Evolutionary conservation across 2,113 vertebrate genomes (phyloP).

Genomic region (Chlorodrepanis virens): DNA sequence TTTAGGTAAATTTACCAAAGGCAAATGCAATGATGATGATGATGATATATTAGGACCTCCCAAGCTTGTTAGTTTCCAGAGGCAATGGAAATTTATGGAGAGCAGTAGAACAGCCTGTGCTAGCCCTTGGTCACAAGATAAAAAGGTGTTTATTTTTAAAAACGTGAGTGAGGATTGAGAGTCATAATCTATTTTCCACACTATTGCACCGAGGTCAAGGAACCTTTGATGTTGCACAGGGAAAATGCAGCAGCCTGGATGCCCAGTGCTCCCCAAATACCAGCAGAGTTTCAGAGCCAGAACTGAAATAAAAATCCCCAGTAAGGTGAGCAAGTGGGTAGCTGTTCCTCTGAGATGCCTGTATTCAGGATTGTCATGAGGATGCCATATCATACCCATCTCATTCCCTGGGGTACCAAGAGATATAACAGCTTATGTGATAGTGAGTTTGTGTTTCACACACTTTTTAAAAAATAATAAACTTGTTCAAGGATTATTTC

Average conservation of each 20-base stretch:
- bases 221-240: background rate
- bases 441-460: background rate
- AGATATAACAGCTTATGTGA: background rate
- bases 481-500: background rate
- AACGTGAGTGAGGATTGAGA: background rate
- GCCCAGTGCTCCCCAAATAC: background rate
- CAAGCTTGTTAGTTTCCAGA: conserved; percentile 4
- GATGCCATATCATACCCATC: background rate
- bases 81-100: background rate
- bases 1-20: conserved; percentile 21
- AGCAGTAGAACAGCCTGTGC: background rate
- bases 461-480: background rate
- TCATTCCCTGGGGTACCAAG: background rate
- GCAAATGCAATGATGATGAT: background rate
- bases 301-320: background rate
- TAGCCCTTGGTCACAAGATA: background rate
- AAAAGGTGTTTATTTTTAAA: conserved; percentile 4
- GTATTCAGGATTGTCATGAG: background rate
- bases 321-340: background rate
- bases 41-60: background rate
- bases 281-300: background rate
- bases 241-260: background rate
- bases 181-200: background rate
- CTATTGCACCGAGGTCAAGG: background rate
- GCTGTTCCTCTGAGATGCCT: background rate